Evolutionary conservation across 2,113 vertebrate species (phyloP), one percentile per base, ranked within the genome.

Genomic region (Mustela nigripes): DNA sequence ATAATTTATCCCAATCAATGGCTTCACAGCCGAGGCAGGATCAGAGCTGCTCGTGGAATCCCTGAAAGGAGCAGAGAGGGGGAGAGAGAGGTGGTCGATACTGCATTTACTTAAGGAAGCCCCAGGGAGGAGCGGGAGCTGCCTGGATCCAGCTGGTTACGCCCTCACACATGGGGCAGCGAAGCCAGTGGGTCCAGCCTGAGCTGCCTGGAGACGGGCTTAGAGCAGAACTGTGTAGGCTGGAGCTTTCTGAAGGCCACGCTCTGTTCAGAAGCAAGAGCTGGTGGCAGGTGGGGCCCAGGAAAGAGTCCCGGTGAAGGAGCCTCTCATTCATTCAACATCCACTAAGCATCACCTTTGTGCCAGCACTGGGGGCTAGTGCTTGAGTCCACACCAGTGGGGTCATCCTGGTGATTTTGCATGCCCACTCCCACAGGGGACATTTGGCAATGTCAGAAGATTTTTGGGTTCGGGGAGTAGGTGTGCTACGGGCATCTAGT

Each of bases 31-130:
- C 82, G 91, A 87, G 95, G 73, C 82, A 42, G 85, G 65, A 85
- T 91, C n/a, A 15, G 82, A 81, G 90, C 83, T 7, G 2, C 71
- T 76, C 92, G 4, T 1, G 1, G 84, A 76, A 36, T 60, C 63
- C 85, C 2, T 0, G 24, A 65, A n/a, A 74, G 73, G 26, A 78
- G 31, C 74, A 80, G n/a, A 95, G 31, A 53, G 48, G 48, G n/a
- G 91, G 24, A 76, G 22, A 89, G 33, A 42, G 69, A 65, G 45
- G 79, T 67, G 67, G 89, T 97, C 96, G 24, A 97, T 97, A 87
- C 33, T 0, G 24, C 96, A 96, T 97, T 97, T 97, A 97, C 95
- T 97, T 97, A 97, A 1, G 1, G 69, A 95, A 96, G 78, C 97
- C 94, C 97, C 74, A 92, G 95, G 97, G 98, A 86, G 33, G 0